phyloP scores from a whole-genome alignment of 2,797 vertebrate species.

The Pseudopleuronectes americanus region DNA sequence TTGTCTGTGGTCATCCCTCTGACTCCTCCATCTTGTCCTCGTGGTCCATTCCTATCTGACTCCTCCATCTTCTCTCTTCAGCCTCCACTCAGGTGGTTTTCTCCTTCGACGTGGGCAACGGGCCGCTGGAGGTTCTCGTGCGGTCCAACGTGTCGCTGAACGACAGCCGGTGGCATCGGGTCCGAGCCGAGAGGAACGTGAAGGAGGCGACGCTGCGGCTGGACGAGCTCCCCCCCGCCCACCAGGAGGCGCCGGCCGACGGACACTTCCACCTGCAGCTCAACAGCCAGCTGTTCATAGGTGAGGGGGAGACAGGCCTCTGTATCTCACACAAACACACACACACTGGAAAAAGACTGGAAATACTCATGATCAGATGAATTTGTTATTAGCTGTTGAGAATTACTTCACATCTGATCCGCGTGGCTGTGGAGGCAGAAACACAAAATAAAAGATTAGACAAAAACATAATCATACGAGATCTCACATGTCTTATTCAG shows the following conservation, averaged over 20 bases:
- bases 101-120: slow-evolving; percentile 91
- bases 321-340: neutral
- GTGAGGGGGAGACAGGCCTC: slow-evolving; percentile 72
- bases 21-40: too few relatives aligned
- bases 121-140: slow-evolving; percentile 83
- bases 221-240: slow-evolving; percentile 84
- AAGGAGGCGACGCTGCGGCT: slow-evolving; percentile 88
- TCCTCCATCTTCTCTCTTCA: slow-evolving; percentile 42
- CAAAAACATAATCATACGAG: too few relatives aligned
- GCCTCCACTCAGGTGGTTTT: slow-evolving; percentile 89
- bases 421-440: too few relatives aligned
- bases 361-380: too few relatives aligned
- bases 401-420: too few relatives aligned
- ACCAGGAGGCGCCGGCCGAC: slow-evolving; percentile 82
- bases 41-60: too few relatives aligned
- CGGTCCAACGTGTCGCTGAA: slow-evolving; percentile 84
- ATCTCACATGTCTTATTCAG: too few relatives aligned
- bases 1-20: too few relatives aligned
- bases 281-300: slow-evolving; percentile 93
- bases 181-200: slow-evolving; percentile 89
- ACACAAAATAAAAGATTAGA: too few relatives aligned
- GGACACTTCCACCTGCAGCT: slow-evolving; percentile 91
- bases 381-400: too few relatives aligned
- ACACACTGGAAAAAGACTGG: neutral
- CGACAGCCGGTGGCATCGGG: slow-evolving; percentile 91